phyloP scores from a whole-genome alignment of 2,888 invertebrate species.

The Stomorhina lunata region DNA sequence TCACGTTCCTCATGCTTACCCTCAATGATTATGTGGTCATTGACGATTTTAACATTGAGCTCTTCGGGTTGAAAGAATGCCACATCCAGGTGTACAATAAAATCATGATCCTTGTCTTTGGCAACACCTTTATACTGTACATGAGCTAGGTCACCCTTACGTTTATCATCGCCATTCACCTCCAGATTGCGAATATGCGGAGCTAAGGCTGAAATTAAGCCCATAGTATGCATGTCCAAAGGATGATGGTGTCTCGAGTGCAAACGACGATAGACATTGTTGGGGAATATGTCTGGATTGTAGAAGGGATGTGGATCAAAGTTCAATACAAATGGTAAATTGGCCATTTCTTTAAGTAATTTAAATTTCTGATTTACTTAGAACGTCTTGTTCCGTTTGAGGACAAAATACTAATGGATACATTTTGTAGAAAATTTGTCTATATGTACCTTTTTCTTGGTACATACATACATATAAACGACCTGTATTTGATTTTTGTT shows the following conservation, averaged over 20 bases:
- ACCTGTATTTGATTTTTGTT: constrained; percentile 19
- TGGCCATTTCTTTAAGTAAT: constrained; percentile 69
- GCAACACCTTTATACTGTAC: constrained; percentile 38
- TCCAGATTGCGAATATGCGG: constrained; percentile 73
- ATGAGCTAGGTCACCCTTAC: constrained; percentile 66
- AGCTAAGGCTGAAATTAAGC: constrained; percentile 73
- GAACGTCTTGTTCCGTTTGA: neutral
- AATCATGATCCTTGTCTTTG: constrained; percentile 82
- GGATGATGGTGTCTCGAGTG: constrained; percentile 73
- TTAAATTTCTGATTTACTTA: neutral
- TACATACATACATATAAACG: neutral
- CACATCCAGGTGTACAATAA: constrained; percentile 85
- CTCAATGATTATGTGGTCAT: constrained; percentile 83
- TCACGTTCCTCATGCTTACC: constrained; percentile 87
- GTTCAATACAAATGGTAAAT: constrained; percentile 75
- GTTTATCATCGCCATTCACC: constrained; percentile 68
- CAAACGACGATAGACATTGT: constrained; percentile 73
- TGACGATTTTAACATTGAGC: constrained; percentile 85
- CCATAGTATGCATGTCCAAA: constrained; percentile 74
- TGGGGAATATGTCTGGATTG: constrained; percentile 75
- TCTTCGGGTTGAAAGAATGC: constrained; percentile 87
- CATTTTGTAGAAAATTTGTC: constrained; percentile 18
- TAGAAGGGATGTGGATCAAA: constrained; percentile 75
- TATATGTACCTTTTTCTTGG: neutral
- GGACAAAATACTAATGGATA: constrained; percentile 25